A percentile compares a stretch with the other conserved stretches of the same genome.
These are phyloP conservation scores for Felis catus DNA, from an alignment of 2,113 vertebrate species.

Conservation along the genomic window DNA sequence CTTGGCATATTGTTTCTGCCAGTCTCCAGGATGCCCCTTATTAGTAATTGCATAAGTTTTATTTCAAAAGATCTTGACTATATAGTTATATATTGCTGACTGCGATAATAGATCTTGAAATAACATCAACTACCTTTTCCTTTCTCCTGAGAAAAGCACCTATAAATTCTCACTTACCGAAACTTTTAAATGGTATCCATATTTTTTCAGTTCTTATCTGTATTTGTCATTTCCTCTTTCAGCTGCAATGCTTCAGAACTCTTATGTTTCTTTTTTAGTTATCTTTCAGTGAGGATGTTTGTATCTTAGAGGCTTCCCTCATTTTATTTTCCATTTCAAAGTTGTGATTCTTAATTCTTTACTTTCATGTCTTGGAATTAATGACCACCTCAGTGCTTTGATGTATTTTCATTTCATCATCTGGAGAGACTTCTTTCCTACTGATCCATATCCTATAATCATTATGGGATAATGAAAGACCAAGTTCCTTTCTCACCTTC, in stretches of 20 bases:
- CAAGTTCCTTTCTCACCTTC: neutral
- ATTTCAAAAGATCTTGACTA: neutral
- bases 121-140: neutral
- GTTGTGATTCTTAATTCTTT: conserved; percentile 21
- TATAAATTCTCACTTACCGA: neutral
- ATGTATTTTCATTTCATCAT: neutral
- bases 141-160: neutral
- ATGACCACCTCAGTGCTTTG: neutral
- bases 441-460: neutral
- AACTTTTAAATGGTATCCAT: neutral
- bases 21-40: neutral
- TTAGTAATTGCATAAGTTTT: neutral
- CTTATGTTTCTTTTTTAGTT: conserved; percentile 5
- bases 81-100: neutral
- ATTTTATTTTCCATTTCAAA: conserved; percentile 35
- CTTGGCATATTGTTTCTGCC: neutral
- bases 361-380: neutral
- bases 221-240: conserved; percentile 33
- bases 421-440: neutral
- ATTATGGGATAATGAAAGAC: neutral
- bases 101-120: neutral
- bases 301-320: neutral
- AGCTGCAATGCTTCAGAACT: neutral
- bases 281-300: neutral
- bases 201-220: neutral